Percentiles rank a stretch among this genome's conserved stretches.
These are phyloP conservation scores for Drosophila fulvimacula DNA, from an alignment of 2,888 invertebrate genomes.

Conservation along the genomic window DNA sequence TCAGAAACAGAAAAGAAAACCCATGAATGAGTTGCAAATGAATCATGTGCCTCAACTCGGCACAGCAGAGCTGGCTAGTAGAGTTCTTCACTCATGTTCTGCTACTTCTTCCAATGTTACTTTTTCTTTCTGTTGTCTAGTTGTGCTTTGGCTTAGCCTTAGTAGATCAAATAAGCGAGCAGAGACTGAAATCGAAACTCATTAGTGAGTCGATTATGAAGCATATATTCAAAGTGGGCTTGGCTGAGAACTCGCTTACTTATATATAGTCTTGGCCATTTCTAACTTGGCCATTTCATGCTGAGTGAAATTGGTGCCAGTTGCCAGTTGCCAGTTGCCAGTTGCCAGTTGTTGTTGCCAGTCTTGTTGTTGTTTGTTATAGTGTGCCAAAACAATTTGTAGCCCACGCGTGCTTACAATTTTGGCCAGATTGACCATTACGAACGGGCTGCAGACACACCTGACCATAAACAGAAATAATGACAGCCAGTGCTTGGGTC, in stretches of 20 bases:
- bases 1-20: neutral
- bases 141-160: neutral
- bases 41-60: neutral
- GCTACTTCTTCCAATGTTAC: neutral
- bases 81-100: neutral
- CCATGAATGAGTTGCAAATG: neutral
- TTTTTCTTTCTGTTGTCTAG: neutral
- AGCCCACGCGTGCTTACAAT: conserved; percentile 57
- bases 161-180: neutral
- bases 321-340: conserved; percentile 35
- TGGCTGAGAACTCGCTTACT: conserved; percentile 5
- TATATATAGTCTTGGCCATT: conserved; percentile 11
- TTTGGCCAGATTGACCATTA: conserved; percentile 46
- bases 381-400: conserved; percentile 51
- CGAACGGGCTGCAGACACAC: conserved; percentile 36
- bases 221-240: neutral
- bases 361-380: conserved; percentile 27
- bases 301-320: conserved; percentile 62
- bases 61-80: conserved; percentile 24
- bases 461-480: conserved; percentile 37
- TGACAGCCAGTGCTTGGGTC: conserved; percentile 8
- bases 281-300: conserved; percentile 38
- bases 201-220: conserved; percentile 3
- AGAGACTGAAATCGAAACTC: conserved; percentile 2
- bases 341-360: conserved; percentile 24